Base-by-base conservation (phyloP, 2,113 vertebrate genomes). In the Uropsilus gracilis region DNA sequence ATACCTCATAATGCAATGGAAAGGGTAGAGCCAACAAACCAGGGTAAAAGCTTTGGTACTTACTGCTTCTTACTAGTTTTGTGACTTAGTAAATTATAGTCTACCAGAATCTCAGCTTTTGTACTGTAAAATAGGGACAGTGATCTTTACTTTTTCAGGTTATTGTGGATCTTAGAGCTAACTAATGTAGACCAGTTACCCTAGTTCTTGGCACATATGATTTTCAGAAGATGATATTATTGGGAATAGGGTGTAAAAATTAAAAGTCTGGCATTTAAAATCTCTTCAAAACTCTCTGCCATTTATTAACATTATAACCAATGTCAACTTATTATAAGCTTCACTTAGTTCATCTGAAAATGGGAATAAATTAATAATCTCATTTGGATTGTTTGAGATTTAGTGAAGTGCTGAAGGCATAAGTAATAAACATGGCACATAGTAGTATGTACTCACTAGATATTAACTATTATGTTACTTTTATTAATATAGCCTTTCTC, bases 91-190 rank as follows among this genome's bases (percentile, higher is more conserved):
- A 72, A 57, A 14, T 86, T n/a, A 89, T 89, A 68, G 39, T 59
- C 26, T 89, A 46, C 11, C 11, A 71, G 73, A 84, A 16, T 16
- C 76, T 95, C 50, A 84, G 16, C 61, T 96, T 95, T 94, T 82
- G 32, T 55, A 68, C 69, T 92, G 18, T 95, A 73, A 71, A 94
- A 20, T 82, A 68, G 18, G 3, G 34, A 64, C 39, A 80, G 37
- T 61, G 12, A 77, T 82, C 32, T 32, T 53, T 88, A 39, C 44
- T 69, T 78, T 85, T 77, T 71, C 5, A 50, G 6, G 37, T 84
- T 59, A 46, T 68, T 48, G 6, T 68, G 18, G 24, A 30, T 80
- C n/a, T 88, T 85, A 91, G 34, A 59, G 9, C 26, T 91, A 84
- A 68, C 11, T 42, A 81, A 12, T 57, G 5, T 50, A 73, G 90